Conservation (phyloP, 1,140 invertebrate genomes). For the Micrasema longulum region DNA sequence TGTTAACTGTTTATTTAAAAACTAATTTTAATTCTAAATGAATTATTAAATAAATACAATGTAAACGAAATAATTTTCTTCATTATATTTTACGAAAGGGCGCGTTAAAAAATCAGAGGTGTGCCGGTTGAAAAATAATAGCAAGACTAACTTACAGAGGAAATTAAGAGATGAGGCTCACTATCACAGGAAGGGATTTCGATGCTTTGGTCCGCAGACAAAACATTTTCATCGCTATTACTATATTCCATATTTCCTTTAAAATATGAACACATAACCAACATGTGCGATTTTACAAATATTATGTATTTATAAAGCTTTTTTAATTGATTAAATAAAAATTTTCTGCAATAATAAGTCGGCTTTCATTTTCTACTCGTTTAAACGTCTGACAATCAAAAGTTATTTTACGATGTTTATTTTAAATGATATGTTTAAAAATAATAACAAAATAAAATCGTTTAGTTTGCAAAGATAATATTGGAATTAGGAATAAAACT, state of each 20-base stretch:
- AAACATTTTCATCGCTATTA: not conserved
- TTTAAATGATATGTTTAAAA: not conserved
- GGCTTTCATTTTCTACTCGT: too few species aligned
- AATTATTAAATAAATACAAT: too few species aligned
- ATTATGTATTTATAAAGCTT: not conserved
- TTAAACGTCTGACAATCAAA: too few species aligned
- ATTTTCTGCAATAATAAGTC: too few species aligned
- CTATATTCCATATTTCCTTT: not conserved
- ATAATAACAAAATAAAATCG: not conserved
- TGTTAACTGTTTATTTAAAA: too few species aligned
- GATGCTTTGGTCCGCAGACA: not conserved
- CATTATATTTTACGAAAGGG: not conserved
- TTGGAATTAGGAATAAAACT: not conserved
- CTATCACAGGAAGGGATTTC: conserved; percentile 33
- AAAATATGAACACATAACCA: not conserved
- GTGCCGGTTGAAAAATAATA: not conserved
- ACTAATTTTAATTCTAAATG: not conserved
- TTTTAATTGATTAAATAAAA: not conserved
- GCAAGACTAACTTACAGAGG: conserved; percentile 27
- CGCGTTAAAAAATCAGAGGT: not conserved
- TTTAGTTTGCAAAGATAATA: not conserved
- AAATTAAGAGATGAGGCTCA: conserved; percentile 43
- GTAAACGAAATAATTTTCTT: not conserved
- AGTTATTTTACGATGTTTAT: not conserved
- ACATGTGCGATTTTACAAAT: not conserved